Evolutionary conservation across 2,797 vertebrate species (phyloP), one percentile per base, ranked within the genome.

Genomic region (Chelon auratus): DNA sequence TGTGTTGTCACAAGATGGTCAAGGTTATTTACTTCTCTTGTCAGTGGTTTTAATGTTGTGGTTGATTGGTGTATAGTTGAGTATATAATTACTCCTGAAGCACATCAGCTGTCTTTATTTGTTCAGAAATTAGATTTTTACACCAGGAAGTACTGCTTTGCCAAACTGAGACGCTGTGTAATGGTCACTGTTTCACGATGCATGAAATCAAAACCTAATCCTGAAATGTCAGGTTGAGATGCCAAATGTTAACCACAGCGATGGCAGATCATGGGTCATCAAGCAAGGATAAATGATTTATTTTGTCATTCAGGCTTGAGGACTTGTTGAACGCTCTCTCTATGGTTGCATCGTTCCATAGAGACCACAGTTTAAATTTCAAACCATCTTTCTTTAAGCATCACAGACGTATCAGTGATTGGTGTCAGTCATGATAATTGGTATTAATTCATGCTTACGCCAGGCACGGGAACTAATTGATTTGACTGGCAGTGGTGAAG

Each of bases 371-470:
- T 58, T 50, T 11, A 24, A 10, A 39, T 57, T 47, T 15, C 14
- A 30, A 48, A 36, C 1, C 15, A 45, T 10, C 53, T 64, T 39
- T 26, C 20, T 43, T 17, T 17, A 0, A 43, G 56, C 63, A 56
- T 9, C 13, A 24, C 64, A 54, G 62, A 54, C 68, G 54, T 61
- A 45, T 72, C 55, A 7, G 58, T 69, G 39, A 17, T 64, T 68
- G 48, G 52, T 71, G 60, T 68, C 71, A 3, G 75, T 59, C 11
- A 30, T 73, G 50, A 74, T 83, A 67, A 80, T 62, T 47, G 48
- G 48, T 58, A 78, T 85, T 77, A 81, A 90, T 87, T 71, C 20
- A 62, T 57, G 64, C 82, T 68, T 66, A 57, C 56, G 47, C 58
- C n/a, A 42, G 60, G 45, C 50, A 61, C 11, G 69, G 83, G 61